These are phyloP conservation scores for Danio rerio DNA, from an alignment of 2,113 vertebrate genomes.

Conservation along the genomic window GRCz12tu NC_133187.1:22419501-22420000, in stretches of 20 bases:
- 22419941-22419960: too few relatives aligned
- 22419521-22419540: not conserved
- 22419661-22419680: not conserved
- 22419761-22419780: not conserved
- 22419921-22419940: too few relatives aligned
- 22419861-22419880: slow-evolving; percentile 92
- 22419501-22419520: not conserved
- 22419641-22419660: not conserved
- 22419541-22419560: too few relatives aligned
- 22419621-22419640: not conserved
- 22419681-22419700: too few relatives aligned
- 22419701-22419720: too few relatives aligned
- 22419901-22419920: too few relatives aligned
- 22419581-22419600: not conserved
- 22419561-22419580: not conserved
- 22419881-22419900: slow-evolving; percentile 80
- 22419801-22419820: slow-evolving; percentile 86
- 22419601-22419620: not conserved
- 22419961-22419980: too few relatives aligned
- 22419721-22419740: not conserved
- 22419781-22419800: slow-evolving; percentile 17
- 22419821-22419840: slow-evolving; percentile 88
- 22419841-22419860: slow-evolving; percentile 91
- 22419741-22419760: not conserved
- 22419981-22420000: too few relatives aligned